Percentiles rank a stretch among this genome's conserved stretches.
phyloP scores from a whole-genome alignment of 37 sponge, comb jelly and placozoan species.

The Crambe crambe region DNA sequence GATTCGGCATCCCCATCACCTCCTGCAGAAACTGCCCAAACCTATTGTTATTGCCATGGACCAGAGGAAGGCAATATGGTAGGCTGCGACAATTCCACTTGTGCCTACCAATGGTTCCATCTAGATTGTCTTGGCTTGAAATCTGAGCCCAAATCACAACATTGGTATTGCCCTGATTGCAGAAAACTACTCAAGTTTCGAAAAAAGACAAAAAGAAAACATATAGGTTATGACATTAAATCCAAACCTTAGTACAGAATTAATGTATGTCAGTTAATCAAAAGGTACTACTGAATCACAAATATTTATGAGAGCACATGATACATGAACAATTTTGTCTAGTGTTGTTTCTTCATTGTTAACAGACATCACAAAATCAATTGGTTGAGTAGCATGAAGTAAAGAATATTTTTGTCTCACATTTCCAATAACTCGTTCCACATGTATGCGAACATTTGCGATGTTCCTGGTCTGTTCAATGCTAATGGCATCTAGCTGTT shows the following conservation, averaged over 20 bases:
- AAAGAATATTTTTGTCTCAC: conserved; percentile 63
- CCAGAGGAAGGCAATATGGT: conserved; percentile 57
- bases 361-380: conserved; percentile 20
- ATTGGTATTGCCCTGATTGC: conserved; percentile 71
- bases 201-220: conserved; percentile 5
- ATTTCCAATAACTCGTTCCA: conserved; percentile 70
- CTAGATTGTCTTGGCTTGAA: conserved; percentile 42
- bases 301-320: conserved; percentile 62
- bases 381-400: conserved; percentile 35
- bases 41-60: conserved; percentile 51
- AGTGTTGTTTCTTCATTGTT: conserved; percentile 16
- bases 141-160: neutral
- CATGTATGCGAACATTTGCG: conserved; percentile 85
- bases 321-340: conserved; percentile 49
- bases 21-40: neutral
- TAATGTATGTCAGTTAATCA: conserved; percentile 16
- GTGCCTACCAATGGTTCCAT: conserved; percentile 51
- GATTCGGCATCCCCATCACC: neutral
- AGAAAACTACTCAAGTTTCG: conserved; percentile 23
- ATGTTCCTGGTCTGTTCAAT: conserved; percentile 67
- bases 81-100: conserved; percentile 51
- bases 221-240: too few relatives aligned
- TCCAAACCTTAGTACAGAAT: neutral
- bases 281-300: conserved; percentile 70
- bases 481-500: conserved; percentile 49